These are phyloP conservation scores for Gopherus flavomarginatus DNA, from an alignment of 2,113 vertebrate species.

Conservation along the genomic window DNA sequence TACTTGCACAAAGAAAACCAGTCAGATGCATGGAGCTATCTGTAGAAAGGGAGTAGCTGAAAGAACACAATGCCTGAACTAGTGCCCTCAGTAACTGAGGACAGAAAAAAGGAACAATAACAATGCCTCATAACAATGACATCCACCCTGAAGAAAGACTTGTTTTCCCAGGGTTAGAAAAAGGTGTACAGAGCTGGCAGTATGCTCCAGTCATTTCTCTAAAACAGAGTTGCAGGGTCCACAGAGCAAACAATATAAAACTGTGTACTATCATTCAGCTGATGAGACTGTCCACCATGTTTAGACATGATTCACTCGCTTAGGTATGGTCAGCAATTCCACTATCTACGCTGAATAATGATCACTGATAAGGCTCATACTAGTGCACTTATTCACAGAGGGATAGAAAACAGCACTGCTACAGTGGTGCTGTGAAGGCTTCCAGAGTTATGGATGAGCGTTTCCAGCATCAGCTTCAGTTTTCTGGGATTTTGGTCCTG, in stretches of 20 bases:
- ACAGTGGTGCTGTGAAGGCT: not conserved
- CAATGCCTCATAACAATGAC: not conserved
- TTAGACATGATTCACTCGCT: not conserved
- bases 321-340: not conserved
- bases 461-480: not conserved
- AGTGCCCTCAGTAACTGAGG: not conserved
- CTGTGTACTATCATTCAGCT: fast-evolving
- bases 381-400: not conserved
- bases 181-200: not conserved
- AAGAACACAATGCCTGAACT: not conserved
- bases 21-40: not conserved
- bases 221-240: not conserved
- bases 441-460: not conserved
- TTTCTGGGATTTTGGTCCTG: not conserved
- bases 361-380: not conserved
- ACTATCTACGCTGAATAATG: not conserved
- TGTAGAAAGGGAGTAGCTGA: not conserved
- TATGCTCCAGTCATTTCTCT: not conserved
- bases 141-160: not conserved
- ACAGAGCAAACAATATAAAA: not conserved
- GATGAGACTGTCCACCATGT: fast-evolving
- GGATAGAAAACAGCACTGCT: not conserved
- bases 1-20: not conserved
- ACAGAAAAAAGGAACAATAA: not conserved
- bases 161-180: not conserved